Evolutionary conservation across 53 echinoderm and acorn worm species (phyloP), one percentile per base, ranked within the genome.

Genomic region (Stichopus horrens): DNA sequence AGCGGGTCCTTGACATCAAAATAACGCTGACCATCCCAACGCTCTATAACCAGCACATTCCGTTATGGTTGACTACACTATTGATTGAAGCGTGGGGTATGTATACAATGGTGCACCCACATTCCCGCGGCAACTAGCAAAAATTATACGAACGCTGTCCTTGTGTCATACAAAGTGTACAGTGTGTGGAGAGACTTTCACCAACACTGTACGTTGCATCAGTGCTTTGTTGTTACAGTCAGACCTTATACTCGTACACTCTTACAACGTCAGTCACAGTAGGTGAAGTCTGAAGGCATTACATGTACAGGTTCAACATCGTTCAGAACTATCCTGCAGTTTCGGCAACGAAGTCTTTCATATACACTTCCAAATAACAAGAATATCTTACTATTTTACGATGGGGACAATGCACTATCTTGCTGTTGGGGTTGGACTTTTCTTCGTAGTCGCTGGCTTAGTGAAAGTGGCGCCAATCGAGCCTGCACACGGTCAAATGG

Each of bases 401-500:
- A 63, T 63, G 63, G 63, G 60, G 16, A 21, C 84, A 8, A 58
- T 83, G 60, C 84, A 83, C 20, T 83, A 83, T 65, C 23, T 83
- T 19, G 84, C 84, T 5, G 51, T 83, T 65, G 65, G 59, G 18
- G 84, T 83, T 14, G 84, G 84, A 13, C 65, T 58, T 11, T 58
- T 56, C 37, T 83, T 83, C 58, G 65, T 57, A 37, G 84, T 83
- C 21, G 23, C 59, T 19, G 84, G 84, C 19, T 57, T 83, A 7
- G 76, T 75, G 76, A 76, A 88, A 58, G 58, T 88, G 56, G 75
- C 75, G 37, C 88, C 75, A n/a, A 76, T 88, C 55, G 53, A 75
- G 56, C 88, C 75, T 10, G 71, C 71, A 22, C 88, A 76, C 57
- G 56, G 22, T 58, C 55, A 76, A 56, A 9, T 67, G 59, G 84